Evolutionary conservation across 2,888 invertebrate species (phyloP).

Genomic region (Drosophila dives): DNA sequence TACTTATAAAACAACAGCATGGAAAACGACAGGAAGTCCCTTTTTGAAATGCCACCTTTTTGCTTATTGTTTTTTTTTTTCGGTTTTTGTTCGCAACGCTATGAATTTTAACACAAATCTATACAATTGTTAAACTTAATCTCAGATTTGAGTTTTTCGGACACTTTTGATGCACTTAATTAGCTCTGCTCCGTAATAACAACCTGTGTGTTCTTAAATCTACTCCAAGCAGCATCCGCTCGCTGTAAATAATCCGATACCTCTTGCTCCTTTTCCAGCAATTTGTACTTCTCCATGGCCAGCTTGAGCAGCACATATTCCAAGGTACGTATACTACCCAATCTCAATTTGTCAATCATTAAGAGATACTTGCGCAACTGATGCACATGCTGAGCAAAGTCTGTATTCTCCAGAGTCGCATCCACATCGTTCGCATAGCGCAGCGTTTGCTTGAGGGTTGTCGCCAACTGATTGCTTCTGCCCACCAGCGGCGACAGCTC

Average conservation of each 20-base stretch:
- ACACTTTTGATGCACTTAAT: background rate
- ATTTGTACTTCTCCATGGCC: constrained; percentile 61
- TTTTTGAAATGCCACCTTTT: constrained; percentile 39
- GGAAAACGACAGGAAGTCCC: constrained; percentile 64
- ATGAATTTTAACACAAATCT: constrained; percentile 13
- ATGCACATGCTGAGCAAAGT: constrained; percentile 47
- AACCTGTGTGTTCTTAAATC: constrained; percentile 58
- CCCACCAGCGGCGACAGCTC: constrained; percentile 69
- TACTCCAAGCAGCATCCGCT: constrained; percentile 59
- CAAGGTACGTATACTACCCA: constrained; percentile 56
- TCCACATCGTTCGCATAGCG: constrained; percentile 69
- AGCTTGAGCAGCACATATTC: constrained; percentile 72
- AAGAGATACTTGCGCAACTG: constrained; percentile 60
- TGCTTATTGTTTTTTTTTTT: constrained; percentile 44
- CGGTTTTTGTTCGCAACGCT: constrained; percentile 29
- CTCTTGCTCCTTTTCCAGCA: constrained; percentile 56
- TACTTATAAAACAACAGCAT: constrained; percentile 18
- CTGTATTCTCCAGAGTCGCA: constrained; percentile 28
- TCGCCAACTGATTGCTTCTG: constrained; percentile 68
- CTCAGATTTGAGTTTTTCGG: constrained; percentile 6
- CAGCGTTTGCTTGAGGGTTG: constrained; percentile 61
- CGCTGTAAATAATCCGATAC: constrained; percentile 54
- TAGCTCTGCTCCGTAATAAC: constrained; percentile 54
- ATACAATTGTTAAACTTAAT: constrained; percentile 15
- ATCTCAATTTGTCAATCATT: constrained; percentile 56